Base-by-base conservation (phyloP, 2,113 vertebrate genomes). In the Leptosomus discolor region DNA sequence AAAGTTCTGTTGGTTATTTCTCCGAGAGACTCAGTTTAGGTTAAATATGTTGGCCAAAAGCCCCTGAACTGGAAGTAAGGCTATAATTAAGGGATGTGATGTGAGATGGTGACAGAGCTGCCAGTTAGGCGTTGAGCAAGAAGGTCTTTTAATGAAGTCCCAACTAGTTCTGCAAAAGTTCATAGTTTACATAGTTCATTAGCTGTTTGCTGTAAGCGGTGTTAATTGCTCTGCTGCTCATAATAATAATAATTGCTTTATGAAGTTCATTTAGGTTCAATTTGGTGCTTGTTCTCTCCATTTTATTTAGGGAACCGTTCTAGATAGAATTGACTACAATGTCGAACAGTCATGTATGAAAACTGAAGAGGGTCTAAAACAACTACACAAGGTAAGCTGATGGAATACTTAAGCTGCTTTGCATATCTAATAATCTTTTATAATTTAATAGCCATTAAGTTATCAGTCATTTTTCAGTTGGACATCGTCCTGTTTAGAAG, bases 301-400 rank as follows among this genome's bases (percentile, higher is more conserved):
- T 96, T 92, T 92, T 61, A 19, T 94, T 53, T 93, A 99, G 99
- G 99, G 99, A 68, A 99, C 99, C 3, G 99, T 99, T 95, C 99
- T 99, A 23, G 99, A 99, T 95, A 98, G 99, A 97, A 99, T 99
- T 85, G 99, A 99, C 98, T 99, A 99, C 95, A 99, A 99, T n/a
- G 99, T 99, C 77, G 99, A 99, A 58, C 99, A 99, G 94, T 98
- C 99, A 37, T 99, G 99, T 97, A 96, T 99, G 76, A 99, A 99
- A 98, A 99, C 99, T 24, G 99, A 99, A n/a, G 99, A 99, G 3
- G 99, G 99, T 74, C 92, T 99, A 83, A 99, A 99, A 96, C 99
- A 99, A 74, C 97, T 99, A 92, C 99, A 99, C 94, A 99, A 99
- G 99, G 99, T 99, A 98, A 98, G 96, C 48, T 82, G 43, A 41